phyloP scores from a whole-genome alignment of 1,140 invertebrate genomes.

The Pissodes strobi region DNA sequence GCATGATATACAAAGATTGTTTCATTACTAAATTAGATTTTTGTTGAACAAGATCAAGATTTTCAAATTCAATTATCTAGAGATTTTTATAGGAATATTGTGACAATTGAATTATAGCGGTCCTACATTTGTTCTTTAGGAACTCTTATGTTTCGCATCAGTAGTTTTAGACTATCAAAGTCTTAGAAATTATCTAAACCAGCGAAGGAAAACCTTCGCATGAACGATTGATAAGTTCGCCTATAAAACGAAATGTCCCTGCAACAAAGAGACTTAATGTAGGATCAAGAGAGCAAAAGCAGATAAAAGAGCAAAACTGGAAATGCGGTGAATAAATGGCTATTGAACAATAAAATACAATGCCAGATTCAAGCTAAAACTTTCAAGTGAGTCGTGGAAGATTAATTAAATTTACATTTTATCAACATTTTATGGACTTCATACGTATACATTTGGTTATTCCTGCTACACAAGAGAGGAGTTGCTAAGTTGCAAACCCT shows the following conservation, averaged over 20 bases:
- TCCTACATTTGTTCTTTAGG: too few species aligned
- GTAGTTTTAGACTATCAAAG: too few species aligned
- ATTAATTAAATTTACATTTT: slow-evolving; percentile 37
- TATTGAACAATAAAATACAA: slow-evolving; percentile 26
- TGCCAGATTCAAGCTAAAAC: not conserved
- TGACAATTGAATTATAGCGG: too few species aligned
- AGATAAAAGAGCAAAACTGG: slow-evolving; percentile 6
- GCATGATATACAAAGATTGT: too few species aligned
- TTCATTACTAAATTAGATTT: too few species aligned
- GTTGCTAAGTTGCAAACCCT: slow-evolving; percentile 7
- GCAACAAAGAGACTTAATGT: slow-evolving; percentile 10
- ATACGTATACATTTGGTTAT: slow-evolving; percentile 24
- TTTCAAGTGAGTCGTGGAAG: slow-evolving; percentile 15
- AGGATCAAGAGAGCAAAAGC: not conserved
- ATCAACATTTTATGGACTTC: slow-evolving; percentile 25
- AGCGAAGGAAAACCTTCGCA: too few species aligned
- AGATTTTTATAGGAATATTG: too few species aligned
- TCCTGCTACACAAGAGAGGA: not conserved
- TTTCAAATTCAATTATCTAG: too few species aligned
- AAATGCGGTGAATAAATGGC: slow-evolving; percentile 14
- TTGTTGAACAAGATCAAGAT: too few species aligned
- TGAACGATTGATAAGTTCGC: too few species aligned
- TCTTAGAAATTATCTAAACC: not conserved
- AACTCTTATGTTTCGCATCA: too few species aligned
- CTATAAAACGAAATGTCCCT: not conserved